Conservation (phyloP, 2,797 vertebrate species). For the Rhadinocentrus ornatus region DNA sequence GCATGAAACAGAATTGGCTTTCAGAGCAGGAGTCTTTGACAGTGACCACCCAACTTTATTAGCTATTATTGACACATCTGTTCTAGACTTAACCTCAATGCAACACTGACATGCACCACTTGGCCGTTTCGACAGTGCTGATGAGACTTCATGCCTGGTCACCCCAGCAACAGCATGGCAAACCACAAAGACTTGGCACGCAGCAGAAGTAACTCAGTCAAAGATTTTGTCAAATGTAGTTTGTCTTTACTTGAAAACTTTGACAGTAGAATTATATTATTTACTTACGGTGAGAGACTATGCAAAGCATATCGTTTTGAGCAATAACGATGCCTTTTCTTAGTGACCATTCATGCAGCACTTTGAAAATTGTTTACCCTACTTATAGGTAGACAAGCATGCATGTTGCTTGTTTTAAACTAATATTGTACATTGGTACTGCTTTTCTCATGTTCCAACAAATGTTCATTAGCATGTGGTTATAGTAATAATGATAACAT, state of each 20-base stretch:
- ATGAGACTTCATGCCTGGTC: constrained; percentile 66
- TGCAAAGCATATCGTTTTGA: constrained; percentile 18
- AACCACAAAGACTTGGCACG: constrained; percentile 36
- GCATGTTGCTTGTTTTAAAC: neutral
- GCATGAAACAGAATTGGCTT: constrained; percentile 51
- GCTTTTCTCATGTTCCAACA: neutral
- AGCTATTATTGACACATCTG: constrained; percentile 68
- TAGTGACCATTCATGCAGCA: neutral
- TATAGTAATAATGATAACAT: neutral
- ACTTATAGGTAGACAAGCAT: neutral
- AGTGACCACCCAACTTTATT: constrained; percentile 76
- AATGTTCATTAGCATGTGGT: neutral
- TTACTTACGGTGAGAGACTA: constrained; percentile 12
- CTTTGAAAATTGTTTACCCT: neutral
- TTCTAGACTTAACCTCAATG: constrained; percentile 68
- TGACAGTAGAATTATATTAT: constrained; percentile 21
- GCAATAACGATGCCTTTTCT: constrained; percentile 5
- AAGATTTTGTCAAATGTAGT: constrained; percentile 52
- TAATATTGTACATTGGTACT: neutral
- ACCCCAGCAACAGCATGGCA: constrained; percentile 36
- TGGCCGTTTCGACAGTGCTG: constrained; percentile 64
- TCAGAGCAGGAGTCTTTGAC: constrained; percentile 49
- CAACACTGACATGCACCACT: constrained; percentile 41
- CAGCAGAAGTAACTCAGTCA: constrained; percentile 41
- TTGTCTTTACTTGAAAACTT: constrained; percentile 49